Evolutionary conservation across 2,888 invertebrate genomes (phyloP), one percentile per base, ranked within the genome.

Genomic region (Hyposoter dolosus): DNA sequence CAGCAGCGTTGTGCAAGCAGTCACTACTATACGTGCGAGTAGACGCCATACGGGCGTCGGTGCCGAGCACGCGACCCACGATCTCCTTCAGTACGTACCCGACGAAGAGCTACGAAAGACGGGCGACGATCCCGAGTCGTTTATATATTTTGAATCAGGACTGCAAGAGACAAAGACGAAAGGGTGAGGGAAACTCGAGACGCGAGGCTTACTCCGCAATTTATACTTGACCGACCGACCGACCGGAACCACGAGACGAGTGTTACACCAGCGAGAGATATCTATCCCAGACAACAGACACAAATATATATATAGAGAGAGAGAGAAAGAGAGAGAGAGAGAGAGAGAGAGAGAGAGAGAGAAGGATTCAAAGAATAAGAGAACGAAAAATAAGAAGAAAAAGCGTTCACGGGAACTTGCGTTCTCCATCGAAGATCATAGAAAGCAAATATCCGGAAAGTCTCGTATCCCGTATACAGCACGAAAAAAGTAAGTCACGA

Each of bases 221-320:
- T 40, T 74, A 79, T 82, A 83, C 85, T 83, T 80, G 82, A 85
- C 81, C 88, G 82, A 85, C 81, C 88, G 82, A 85, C 88, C 87
- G 82, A 87, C 83, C 88, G 87, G 76, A 84, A 87, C 88, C 81
- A 12, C 82, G 86, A 66, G 65, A 50, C 72, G 47, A 77, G 68
- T 56, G 56, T 76, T 79, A 71, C 65, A 82, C 81, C 74, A 82
- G 82, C 60, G 72, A 74, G 72, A 74, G 72, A 60, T 81, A 82
- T 19, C 40, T 74, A 32, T 60, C 66, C 66, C 35, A 45, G 74
- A 74, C 60, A 19, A 50, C 32, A 40, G 82, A 75, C 60, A 35
- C 15, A 56, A 47, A 66, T 32, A 65, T 23, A 60, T 43, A 43
- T 28, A 65, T 15, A 53, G 17, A 32, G 32, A n/a, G 50, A 74